A percentile compares a stretch with the other conserved stretches of the same genome.
phyloP scores from a whole-genome alignment of 2,797 vertebrate genomes.

The Xenopus petersii region DNA sequence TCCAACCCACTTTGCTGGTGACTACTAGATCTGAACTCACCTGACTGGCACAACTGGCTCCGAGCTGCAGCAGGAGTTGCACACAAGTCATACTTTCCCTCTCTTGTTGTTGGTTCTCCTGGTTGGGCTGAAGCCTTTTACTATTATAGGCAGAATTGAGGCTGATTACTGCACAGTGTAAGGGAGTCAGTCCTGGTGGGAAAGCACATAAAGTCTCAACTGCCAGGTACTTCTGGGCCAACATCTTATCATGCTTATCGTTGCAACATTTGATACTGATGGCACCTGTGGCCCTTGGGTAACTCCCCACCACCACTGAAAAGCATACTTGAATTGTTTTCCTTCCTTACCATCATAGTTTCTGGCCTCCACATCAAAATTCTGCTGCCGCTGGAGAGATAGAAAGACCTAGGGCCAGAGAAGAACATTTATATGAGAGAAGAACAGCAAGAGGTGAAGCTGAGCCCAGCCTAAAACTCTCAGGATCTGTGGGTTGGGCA shows the following conservation, averaged over 20 bases:
- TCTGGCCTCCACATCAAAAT: conserved; percentile 75
- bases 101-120: conserved; percentile 59
- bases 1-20: too few species aligned
- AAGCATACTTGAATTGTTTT: too few species aligned
- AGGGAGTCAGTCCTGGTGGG: conserved; percentile 78
- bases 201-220: background rate
- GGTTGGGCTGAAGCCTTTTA: conserved; percentile 37
- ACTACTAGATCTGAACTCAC: conserved; percentile 56
- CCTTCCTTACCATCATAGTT: conserved; percentile 81
- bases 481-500: too few species aligned
- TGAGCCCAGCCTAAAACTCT: too few species aligned
- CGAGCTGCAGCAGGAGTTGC: conserved; percentile 70
- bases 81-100: conserved; percentile 73
- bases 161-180: conserved; percentile 83
- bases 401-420: conserved; percentile 10
- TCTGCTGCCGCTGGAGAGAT: conserved; percentile 27
- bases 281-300: too few species aligned
- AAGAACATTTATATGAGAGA: too few species aligned
- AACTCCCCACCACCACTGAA: too few species aligned
- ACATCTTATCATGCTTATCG: too few species aligned
- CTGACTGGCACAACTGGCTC: conserved; percentile 78
- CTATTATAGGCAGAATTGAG: conserved; percentile 70
- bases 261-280: too few species aligned
- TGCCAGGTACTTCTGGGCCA: too few species aligned
- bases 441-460: too few species aligned